These are phyloP conservation scores for Aphelinus certus DNA, from an alignment of 1,140 invertebrate genomes.

Conservation along the genomic window DNA sequence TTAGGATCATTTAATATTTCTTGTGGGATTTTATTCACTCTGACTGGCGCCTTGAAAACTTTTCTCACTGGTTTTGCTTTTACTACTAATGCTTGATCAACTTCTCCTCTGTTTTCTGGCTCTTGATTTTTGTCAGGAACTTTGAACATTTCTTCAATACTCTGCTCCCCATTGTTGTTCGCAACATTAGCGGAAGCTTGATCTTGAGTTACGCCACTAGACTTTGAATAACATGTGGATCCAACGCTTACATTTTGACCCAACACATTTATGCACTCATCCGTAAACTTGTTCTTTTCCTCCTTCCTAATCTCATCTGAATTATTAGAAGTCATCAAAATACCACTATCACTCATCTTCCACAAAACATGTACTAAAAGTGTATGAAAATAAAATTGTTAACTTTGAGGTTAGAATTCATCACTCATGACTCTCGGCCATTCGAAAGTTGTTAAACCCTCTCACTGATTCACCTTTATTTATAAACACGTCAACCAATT, in stretches of 20 bases:
- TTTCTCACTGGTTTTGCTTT: slow-evolving; percentile 80
- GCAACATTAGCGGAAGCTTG: background rate
- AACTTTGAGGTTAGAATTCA: slow-evolving; percentile 23
- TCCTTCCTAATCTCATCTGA: background rate
- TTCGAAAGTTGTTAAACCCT: too few species aligned
- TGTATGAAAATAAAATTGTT: background rate
- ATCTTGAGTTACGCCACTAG: background rate
- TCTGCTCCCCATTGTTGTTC: background rate
- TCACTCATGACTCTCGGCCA: too few species aligned
- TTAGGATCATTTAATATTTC: slow-evolving; percentile 83
- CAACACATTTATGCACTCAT: background rate
- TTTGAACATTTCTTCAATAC: background rate
- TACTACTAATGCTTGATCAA: slow-evolving; percentile 71
- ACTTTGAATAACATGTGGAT: background rate
- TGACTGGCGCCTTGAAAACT: slow-evolving; percentile 77
- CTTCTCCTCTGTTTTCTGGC: slow-evolving; percentile 33
- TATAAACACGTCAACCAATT: background rate
- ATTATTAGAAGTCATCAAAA: background rate
- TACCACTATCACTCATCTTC: slow-evolving; percentile 25
- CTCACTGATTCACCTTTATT: background rate
- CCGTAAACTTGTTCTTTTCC: background rate
- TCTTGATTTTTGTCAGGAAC: background rate
- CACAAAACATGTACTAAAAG: background rate
- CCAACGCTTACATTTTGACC: background rate
- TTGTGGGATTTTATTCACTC: slow-evolving; percentile 84